Conservation (phyloP, 2,888 invertebrate species). For the Gymnosoma rotundatum region DNA sequence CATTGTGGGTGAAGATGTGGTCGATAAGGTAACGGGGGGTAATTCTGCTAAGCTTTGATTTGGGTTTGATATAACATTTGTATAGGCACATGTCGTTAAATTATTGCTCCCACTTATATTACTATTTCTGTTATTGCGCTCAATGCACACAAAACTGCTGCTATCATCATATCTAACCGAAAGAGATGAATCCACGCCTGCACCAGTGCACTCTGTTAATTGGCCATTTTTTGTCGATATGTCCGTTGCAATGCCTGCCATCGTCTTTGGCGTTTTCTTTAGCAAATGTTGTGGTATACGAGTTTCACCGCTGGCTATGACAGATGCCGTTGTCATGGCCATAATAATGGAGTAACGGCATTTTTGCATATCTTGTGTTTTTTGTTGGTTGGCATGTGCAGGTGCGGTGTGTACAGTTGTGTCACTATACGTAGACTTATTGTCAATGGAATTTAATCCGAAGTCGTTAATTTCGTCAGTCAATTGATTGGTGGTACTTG, state of each 20-base stretch:
- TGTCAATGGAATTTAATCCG: slow-evolving; percentile 83
- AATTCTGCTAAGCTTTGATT: slow-evolving; percentile 36
- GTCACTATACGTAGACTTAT: slow-evolving; percentile 76
- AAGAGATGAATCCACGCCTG: slow-evolving; percentile 1
- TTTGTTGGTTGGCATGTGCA: slow-evolving; percentile 61
- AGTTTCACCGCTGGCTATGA: slow-evolving; percentile 79
- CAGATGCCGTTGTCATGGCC: slow-evolving; percentile 79
- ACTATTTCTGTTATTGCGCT: slow-evolving; percentile 32
- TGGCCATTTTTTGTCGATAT: slow-evolving; percentile 3
- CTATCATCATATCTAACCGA: slow-evolving; percentile 9
- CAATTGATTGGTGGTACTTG: slow-evolving; percentile 77
- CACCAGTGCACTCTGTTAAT: slow-evolving; percentile 13
- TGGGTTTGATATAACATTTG: slow-evolving; percentile 27
- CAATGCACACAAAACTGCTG: slow-evolving; percentile 6
- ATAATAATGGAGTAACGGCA: slow-evolving; percentile 76
- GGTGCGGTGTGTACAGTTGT: slow-evolving; percentile 45
- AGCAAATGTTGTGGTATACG: slow-evolving; percentile 74
- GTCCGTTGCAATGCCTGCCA: background rate
- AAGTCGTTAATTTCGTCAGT: slow-evolving; percentile 84
- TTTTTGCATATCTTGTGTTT: slow-evolving; percentile 63
- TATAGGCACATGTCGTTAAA: slow-evolving; percentile 47
- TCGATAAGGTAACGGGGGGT: slow-evolving; percentile 34
- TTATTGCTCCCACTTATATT: slow-evolving; percentile 33
- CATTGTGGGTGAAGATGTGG: slow-evolving; percentile 49
- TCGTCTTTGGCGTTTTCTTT: slow-evolving; percentile 35